These are phyloP conservation scores for Eristalis tenax DNA, from an alignment of 2,888 invertebrate genomes.

Conservation along the genomic window DNA sequence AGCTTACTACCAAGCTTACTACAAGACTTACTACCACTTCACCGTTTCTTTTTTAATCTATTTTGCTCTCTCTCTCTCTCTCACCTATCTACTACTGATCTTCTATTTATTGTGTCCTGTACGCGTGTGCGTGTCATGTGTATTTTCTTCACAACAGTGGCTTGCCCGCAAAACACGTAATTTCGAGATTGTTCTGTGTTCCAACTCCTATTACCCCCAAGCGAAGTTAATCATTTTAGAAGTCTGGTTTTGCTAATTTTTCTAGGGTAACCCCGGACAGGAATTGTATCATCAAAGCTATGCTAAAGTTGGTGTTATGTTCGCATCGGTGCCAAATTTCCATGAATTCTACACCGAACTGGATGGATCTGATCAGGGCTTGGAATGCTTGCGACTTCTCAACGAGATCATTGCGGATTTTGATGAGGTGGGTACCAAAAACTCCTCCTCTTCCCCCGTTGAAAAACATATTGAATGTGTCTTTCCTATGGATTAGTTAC, in stretches of 20 bases:
- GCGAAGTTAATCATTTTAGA: constrained; percentile 76
- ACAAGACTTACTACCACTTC: constrained; percentile 20
- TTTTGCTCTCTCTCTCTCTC: constrained; percentile 20
- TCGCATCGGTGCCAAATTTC: constrained; percentile 96
- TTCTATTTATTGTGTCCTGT: constrained; percentile 58
- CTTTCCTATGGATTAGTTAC: constrained; percentile 82
- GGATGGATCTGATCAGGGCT: constrained; percentile 95
- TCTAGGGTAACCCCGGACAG: constrained; percentile 86
- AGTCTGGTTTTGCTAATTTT: constrained; percentile 75
- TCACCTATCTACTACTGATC: constrained; percentile 48
- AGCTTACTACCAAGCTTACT: background rate
- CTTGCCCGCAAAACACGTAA: constrained; percentile 42
- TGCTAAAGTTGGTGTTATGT: constrained; percentile 93
- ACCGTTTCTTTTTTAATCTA: constrained; percentile 16
- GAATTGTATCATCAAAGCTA: constrained; percentile 97
- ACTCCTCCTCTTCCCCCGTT: background rate
- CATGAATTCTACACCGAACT: constrained; percentile 96
- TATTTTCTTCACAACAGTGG: constrained; percentile 59
- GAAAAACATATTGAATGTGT: background rate
- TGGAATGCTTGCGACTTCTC: constrained; percentile 92
- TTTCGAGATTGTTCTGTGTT: constrained; percentile 69
- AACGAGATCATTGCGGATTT: constrained; percentile 97
- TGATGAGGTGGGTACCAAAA: constrained; percentile 86
- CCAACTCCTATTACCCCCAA: constrained; percentile 69
- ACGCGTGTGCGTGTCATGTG: constrained; percentile 36